Evolutionary conservation across 2,888 invertebrate genomes (phyloP).

Genomic region (Clostera curtula): DNA sequence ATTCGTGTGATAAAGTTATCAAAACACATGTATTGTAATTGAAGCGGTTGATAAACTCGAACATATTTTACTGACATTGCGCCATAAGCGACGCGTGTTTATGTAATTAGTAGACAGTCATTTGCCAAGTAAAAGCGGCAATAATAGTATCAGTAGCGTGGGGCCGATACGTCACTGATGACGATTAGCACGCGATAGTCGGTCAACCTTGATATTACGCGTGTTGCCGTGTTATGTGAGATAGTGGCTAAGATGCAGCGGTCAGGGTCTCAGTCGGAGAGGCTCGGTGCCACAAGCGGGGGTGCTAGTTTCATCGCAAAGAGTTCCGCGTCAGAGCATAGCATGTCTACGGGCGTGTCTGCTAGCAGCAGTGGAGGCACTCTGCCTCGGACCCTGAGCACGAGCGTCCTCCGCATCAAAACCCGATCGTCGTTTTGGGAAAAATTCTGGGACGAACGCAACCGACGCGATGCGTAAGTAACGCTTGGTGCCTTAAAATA

Average conservation of each 20-base stretch:
- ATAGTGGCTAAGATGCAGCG: conserved; percentile 61
- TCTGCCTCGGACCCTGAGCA: conserved; percentile 83
- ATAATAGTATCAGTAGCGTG: conserved; percentile 17
- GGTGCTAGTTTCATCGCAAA: conserved; percentile 51
- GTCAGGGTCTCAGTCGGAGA: conserved; percentile 75
- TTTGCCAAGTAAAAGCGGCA: conserved; percentile 20
- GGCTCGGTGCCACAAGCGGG: conserved; percentile 56
- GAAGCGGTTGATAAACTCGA: conserved; percentile 18
- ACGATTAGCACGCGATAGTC: conserved; percentile 19
- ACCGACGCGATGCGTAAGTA: conserved; percentile 81
- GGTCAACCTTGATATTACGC: conserved; percentile 13
- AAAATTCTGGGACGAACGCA: conserved; percentile 84
- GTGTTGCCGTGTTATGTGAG: conserved; percentile 27
- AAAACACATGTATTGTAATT: conserved; percentile 30
- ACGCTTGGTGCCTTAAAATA: conserved; percentile 1
- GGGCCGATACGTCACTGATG: conserved; percentile 23
- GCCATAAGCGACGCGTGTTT: conserved; percentile 18
- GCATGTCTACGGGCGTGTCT: conserved; percentile 69
- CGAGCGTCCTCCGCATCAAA: conserved; percentile 86
- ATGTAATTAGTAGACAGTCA: conserved; percentile 29
- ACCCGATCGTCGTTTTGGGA: conserved; percentile 89
- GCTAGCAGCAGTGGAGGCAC: conserved; percentile 65
- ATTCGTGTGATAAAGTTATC: conserved; percentile 45
- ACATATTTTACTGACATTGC: conserved; percentile 26
- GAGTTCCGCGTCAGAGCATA: conserved; percentile 67